Conservation (phyloP, 37 sponge, comb jelly and placozoan species). For the Halisarca cf. caerulea region DNA sequence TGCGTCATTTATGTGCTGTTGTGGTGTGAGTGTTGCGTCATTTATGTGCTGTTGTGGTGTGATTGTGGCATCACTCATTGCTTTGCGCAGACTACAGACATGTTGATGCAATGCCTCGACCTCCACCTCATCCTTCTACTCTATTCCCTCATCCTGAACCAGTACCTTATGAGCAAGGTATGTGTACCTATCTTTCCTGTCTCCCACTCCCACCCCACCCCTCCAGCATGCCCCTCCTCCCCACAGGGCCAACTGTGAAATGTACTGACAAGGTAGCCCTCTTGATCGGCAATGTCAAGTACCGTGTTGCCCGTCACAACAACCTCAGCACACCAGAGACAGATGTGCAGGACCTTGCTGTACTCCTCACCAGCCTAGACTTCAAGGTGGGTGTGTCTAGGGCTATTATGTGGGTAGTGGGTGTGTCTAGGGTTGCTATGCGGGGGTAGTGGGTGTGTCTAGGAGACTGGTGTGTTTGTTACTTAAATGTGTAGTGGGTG, state of each 20-base stretch:
- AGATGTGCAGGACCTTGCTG: conserved; percentile 80
- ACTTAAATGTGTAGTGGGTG: neutral
- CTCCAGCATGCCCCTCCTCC: neutral
- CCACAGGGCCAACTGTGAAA: neutral
- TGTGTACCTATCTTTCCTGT: neutral
- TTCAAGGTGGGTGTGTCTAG: conserved; percentile 61
- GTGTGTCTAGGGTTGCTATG: neutral
- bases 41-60: too few species aligned
- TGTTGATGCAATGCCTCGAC: neutral
- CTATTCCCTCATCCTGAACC: neutral
- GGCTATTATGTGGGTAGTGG: neutral
- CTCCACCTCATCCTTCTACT: neutral
- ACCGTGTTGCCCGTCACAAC: conserved; percentile 43
- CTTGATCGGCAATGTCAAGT: conserved; percentile 92
- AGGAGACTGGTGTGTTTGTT: neutral
- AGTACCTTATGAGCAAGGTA: neutral
- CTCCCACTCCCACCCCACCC: neutral
- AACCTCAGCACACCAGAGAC: conserved; percentile 83
- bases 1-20: too few species aligned
- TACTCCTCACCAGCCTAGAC: conserved; percentile 66
- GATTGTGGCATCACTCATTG: too few species aligned
- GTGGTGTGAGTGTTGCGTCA: too few species aligned
- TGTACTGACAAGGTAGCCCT: conserved; percentile 96
- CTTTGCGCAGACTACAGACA: too few species aligned
- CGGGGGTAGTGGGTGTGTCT: neutral